Evolutionary conservation across 2,113 vertebrate species (phyloP).

Genomic region (Hydrolagus affinis): DNA sequence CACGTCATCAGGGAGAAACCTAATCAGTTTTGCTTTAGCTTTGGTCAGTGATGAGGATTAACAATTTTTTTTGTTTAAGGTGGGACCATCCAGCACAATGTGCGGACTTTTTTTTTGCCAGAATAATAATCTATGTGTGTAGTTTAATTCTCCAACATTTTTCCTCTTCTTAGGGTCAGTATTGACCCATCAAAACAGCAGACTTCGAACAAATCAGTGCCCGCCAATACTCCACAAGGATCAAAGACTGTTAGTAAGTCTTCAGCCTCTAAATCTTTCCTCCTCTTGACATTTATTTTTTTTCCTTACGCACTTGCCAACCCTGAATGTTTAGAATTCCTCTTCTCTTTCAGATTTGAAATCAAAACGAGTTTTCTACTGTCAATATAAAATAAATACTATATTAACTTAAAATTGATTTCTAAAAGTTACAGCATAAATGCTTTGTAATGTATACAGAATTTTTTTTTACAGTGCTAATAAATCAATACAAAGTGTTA

Average conservation of each 20-base stretch:
- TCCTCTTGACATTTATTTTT: slow-evolving; percentile 43
- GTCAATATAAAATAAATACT: slow-evolving; percentile 35
- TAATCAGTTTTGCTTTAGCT: neutral
- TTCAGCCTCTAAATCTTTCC: slow-evolving; percentile 50
- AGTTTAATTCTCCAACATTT: slow-evolving; percentile 39
- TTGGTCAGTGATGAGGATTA: slow-evolving; percentile 21
- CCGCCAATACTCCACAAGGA: slow-evolving; percentile 54
- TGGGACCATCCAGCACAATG: slow-evolving; percentile 15
- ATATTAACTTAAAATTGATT: slow-evolving; percentile 36
- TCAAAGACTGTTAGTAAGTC: slow-evolving; percentile 72
- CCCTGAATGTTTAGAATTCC: slow-evolving; percentile 45
- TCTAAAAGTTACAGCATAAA: slow-evolving; percentile 10
- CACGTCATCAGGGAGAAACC: too few relatives aligned
- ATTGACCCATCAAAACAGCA: slow-evolving; percentile 68
- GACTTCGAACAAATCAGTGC: slow-evolving; percentile 58
- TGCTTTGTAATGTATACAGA: slow-evolving; percentile 39
- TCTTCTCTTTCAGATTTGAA: slow-evolving; percentile 55
- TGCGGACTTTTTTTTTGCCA: slow-evolving; percentile 8
- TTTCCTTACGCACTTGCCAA: slow-evolving; percentile 40
- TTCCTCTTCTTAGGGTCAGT: slow-evolving; percentile 64
- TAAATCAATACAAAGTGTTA: neutral
- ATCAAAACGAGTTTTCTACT: slow-evolving; percentile 45
- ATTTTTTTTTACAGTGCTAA: slow-evolving; percentile 26
- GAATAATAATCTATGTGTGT: slow-evolving; percentile 33
- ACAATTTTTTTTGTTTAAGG: neutral